Base-by-base conservation (phyloP, 1,140 invertebrate genomes). In the Heliconius congener region DNA sequence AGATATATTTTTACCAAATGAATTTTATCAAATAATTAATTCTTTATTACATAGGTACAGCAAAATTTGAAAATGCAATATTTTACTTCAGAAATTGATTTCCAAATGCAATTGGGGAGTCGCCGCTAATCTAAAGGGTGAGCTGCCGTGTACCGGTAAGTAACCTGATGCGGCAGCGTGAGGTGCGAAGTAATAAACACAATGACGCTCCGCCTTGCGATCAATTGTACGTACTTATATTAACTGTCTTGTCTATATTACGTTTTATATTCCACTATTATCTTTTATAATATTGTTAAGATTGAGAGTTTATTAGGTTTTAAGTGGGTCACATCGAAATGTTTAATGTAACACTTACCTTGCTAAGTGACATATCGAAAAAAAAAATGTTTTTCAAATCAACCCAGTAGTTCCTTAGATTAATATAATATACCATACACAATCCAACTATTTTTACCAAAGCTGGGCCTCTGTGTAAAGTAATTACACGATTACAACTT, bases 161-260 rank as follows among this genome's bases (percentile, higher is more conserved):
- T 55, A 79, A 79, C 66, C 9, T 34, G 73, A 79, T 16, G 73
- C 78, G 42, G 57, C 30, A 57, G 16, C 39, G 57, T 34, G 57
- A 79, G 78, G 78, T 79, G 78, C 74, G 78, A 79, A 79, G 30
- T 73, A 76, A 76, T 75, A 73, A 74, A 52, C 74, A 80, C 71
- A 74, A 60, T 66, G 46, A 39, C 46, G 71, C 71, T 55, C 30
- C 81, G 71, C 50, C 73, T 34, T 23, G 74, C 77, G 74, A 78
- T 82, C 81, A 82, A 82, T 71, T 66, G 73, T 13, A 2, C 70
- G n/a, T 71, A 75, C 74, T 75, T 66, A 66, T 27, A 23, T 30
- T 66, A 11, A 23, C 60, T 66, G 60, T 13, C 1, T 30, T 30
- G 3, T 16, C 11, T 66, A 16, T 30, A 30, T 23, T 11, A 66